Conservation (phyloP, 2,113 vertebrate genomes). For the Stegostoma tigrinum region DNA sequence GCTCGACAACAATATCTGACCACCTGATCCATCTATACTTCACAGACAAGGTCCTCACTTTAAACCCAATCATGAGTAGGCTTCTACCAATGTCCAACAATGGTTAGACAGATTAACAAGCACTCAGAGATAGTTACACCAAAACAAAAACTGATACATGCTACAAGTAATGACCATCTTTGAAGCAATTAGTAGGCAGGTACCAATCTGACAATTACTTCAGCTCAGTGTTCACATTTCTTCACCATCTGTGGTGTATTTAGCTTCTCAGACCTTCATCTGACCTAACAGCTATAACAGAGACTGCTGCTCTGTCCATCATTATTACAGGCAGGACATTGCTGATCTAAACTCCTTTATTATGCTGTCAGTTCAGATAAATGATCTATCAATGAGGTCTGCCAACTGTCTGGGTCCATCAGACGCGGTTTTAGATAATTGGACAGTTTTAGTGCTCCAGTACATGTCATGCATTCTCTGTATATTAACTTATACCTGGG, state of each 20-base stretch:
- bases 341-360: constrained; percentile 3
- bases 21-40: too few species aligned
- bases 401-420: background rate
- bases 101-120: background rate
- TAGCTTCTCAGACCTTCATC: background rate
- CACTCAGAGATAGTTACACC: background rate
- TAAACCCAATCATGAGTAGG: too few species aligned
- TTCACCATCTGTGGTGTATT: background rate
- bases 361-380: background rate
- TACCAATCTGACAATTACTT: background rate
- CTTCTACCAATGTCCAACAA: too few species aligned
- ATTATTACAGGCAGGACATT: background rate
- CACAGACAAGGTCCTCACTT: too few species aligned
- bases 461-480: background rate
- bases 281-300: background rate
- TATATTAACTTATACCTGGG: background rate
- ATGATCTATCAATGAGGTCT: background rate
- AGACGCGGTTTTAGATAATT: background rate
- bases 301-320: background rate
- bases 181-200: background rate
- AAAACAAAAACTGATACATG: background rate
- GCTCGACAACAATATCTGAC: too few species aligned
- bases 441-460: background rate
- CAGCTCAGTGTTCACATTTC: background rate
- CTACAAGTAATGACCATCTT: background rate